phyloP scores from a whole-genome alignment of 2,797 vertebrate species.

The Crypturellus tataupa region DNA sequence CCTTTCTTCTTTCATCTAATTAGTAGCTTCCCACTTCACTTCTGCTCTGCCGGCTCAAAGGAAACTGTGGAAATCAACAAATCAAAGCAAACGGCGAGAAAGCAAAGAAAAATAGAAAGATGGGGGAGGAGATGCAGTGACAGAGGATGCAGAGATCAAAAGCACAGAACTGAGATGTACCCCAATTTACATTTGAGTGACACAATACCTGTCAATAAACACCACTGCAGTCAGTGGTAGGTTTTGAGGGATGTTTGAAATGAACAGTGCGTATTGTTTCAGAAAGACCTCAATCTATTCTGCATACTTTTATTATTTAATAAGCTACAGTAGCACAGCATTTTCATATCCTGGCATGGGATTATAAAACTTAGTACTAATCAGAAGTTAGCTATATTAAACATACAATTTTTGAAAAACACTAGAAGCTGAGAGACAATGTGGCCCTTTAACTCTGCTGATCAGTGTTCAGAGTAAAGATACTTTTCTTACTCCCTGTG shows the following conservation, averaged over 20 bases:
- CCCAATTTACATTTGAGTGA: background rate
- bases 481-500: background rate
- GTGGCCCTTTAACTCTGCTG: background rate
- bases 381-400: background rate
- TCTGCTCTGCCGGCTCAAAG: slow-evolving; percentile 38
- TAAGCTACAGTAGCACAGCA: background rate
- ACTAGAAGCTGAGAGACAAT: background rate
- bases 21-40: slow-evolving; percentile 53
- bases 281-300: background rate
- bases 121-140: background rate
- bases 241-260: background rate
- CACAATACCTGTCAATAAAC: background rate
- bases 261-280: background rate
- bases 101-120: background rate
- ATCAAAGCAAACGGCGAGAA: background rate
- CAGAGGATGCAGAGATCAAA: background rate
- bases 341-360: background rate
- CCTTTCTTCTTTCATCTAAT: slow-evolving; percentile 25
- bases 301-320: background rate
- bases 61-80: slow-evolving; percentile 23
- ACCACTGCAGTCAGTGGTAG: background rate
- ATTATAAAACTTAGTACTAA: background rate
- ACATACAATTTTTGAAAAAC: background rate
- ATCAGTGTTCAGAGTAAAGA: background rate
- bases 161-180: background rate